Evolutionary conservation across 64 coral and sea anemone genomes (phyloP), one percentile per base, ranked within the genome.

Genomic region (Stylophora pistillata): DNA sequence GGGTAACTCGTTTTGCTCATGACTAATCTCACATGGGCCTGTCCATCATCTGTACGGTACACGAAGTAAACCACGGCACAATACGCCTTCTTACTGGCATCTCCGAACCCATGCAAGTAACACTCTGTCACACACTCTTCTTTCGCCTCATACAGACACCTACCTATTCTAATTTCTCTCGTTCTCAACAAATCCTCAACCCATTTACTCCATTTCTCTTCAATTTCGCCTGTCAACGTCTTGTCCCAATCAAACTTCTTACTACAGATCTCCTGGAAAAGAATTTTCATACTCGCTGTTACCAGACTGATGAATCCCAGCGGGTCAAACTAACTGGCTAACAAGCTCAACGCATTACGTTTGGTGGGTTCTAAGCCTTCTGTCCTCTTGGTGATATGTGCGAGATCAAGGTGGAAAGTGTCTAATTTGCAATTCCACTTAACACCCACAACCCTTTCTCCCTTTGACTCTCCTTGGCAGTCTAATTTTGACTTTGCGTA

Each of bases 191-290:
- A 74, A 56, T 54, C 85, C 55, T 87, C 14, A 54, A 87, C 71
- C 85, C 85, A 87, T 25, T 69, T 72, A 16, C 23, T 21, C 85
- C 37, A 87, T 57, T 59, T 30, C 68, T 21, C 21, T 32, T 72
- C 74, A 21, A 31, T 56, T 71, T 87, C 21, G 7, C 85, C 69
- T n/a, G 37, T 52, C 25, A 87, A 87, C n/a, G 21, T 17, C 21
- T 87, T 13, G 28, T 87, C 85, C 85, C 86, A 77, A 68, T 54
- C 86, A 1, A 76, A 75, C 30, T 62, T 62, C 0, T 21, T 29
- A 23, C 7, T 61, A 77, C 82, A 92, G 37, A 92, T 56, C 30
- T 92, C 82, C 60, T 92, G 90, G 78, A 87, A 92, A 37, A 86
- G 58, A 0, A 62, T 78, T 23, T 86, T 91, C 71, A 91, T 77